These are phyloP conservation scores for Tridacna gigas DNA, from an alignment of 2,888 invertebrate genomes.

Conservation along the genomic window DNA sequence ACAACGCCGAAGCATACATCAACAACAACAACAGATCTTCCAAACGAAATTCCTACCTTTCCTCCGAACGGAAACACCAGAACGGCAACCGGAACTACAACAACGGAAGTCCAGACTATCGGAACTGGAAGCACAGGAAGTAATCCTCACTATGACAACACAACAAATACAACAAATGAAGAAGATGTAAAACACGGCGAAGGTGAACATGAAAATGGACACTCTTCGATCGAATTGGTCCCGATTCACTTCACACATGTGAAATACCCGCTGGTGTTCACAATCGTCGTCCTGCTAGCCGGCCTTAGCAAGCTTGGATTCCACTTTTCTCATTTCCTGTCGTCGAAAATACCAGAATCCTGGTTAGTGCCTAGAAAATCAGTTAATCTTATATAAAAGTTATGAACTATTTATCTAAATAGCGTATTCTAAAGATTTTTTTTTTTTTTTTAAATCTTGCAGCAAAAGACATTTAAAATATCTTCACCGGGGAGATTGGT, in stretches of 20 bases:
- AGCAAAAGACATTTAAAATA: no score
- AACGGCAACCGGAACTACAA: not conserved
- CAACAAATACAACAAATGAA: constrained; percentile 6
- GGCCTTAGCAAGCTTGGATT: constrained; percentile 52
- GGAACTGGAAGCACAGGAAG: not conserved
- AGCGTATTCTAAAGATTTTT: no score
- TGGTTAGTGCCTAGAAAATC: constrained; percentile 77
- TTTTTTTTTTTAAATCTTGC: no score
- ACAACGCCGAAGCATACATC: not conserved
- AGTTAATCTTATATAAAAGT: no score
- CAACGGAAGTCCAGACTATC: not conserved
- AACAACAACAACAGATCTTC: constrained; percentile 2
- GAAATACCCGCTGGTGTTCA: constrained; percentile 54
- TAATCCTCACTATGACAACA: constrained; percentile 1
- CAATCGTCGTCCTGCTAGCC: constrained; percentile 54
- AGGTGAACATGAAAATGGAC: not conserved
- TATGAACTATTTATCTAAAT: no score
- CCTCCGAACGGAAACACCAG: not conserved
- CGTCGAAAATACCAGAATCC: constrained; percentile 82
- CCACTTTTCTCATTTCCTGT: constrained; percentile 72
- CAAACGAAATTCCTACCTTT: constrained; percentile 14
- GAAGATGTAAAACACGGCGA: not conserved
- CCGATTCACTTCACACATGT: constrained; percentile 48
- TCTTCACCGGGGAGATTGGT: no score
- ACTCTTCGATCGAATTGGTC: constrained; percentile 35